Evolutionary conservation across 2,888 invertebrate species (phyloP).

Genomic region (Caenorhabditis sp.): DNA sequence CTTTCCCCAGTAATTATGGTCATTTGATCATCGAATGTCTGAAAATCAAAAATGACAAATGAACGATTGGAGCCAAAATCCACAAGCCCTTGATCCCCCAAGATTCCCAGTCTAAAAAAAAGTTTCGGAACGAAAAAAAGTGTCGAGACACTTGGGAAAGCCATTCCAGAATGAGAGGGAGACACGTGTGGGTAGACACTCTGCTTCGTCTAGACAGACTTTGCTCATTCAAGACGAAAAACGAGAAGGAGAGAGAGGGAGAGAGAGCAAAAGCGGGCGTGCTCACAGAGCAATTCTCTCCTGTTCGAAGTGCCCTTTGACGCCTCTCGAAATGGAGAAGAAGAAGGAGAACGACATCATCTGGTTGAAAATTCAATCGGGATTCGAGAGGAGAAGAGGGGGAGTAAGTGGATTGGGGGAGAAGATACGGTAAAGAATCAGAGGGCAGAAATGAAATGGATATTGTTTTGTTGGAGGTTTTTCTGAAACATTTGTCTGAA

Average conservation of each 20-base stretch:
- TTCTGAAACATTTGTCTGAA: no score
- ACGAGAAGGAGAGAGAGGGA: constrained; percentile 19
- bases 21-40: neutral
- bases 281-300: constrained; percentile 9
- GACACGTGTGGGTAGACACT: constrained; percentile 34
- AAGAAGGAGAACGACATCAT: neutral
- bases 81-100: no score
- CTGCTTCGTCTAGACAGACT: constrained; percentile 40
- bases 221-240: constrained; percentile 47
- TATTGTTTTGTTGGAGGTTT: no score
- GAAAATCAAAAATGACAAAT: constrained; percentile 1
- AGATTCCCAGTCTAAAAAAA: neutral
- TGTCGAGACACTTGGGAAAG: constrained; percentile 31
- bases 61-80: neutral
- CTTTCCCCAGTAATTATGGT: neutral
- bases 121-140: constrained; percentile 3
- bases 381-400: constrained; percentile 2
- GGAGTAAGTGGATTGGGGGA: neutral
- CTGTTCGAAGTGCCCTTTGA: constrained; percentile 18
- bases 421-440: neutral
- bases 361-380: constrained; percentile 45
- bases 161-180: constrained; percentile 41
- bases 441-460: no score
- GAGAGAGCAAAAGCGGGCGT: constrained; percentile 19
- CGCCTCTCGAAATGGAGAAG: constrained; percentile 6